Conservation (phyloP, 2,888 invertebrate genomes). For the Andrena praecox region DNA sequence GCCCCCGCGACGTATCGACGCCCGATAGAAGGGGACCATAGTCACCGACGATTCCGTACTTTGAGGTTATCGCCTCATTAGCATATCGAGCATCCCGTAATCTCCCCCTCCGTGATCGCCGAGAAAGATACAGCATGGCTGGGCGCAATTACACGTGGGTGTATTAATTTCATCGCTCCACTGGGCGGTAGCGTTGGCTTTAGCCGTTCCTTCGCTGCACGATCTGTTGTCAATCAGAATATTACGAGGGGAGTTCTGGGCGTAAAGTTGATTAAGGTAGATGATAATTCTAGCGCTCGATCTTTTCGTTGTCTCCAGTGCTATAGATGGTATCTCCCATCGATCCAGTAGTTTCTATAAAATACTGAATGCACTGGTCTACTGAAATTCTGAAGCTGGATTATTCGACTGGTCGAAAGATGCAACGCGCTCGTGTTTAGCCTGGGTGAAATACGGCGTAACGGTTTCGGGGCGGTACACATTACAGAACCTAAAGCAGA, state of each 20-base stretch:
- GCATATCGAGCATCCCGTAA: slow-evolving; percentile 63
- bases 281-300: no score
- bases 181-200: neutral
- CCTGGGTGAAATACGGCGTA: slow-evolving; percentile 21
- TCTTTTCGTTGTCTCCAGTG: neutral
- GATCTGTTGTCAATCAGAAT: neutral
- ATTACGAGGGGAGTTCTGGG: no score
- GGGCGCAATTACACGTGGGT: slow-evolving; percentile 26
- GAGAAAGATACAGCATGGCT: slow-evolving; percentile 30
- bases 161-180: slow-evolving; percentile 32
- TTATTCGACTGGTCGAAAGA: slow-evolving; percentile 5
- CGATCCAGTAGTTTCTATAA: neutral
- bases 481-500: slow-evolving; percentile 23
- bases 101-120: slow-evolving; percentile 43
- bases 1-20: slow-evolving; percentile 60
- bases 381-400: neutral
- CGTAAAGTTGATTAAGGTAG: no score
- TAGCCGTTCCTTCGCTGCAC: neutral
- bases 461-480: neutral
- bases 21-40: slow-evolving; percentile 33
- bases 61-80: slow-evolving; percentile 67
- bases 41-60: slow-evolving; percentile 38
- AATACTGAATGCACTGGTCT: neutral
- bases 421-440: neutral
- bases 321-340: neutral